Percentiles rank a stretch among this genome's conserved stretches.
These are phyloP conservation scores for Ammospiza maritima DNA, from an alignment of 2,797 vertebrate species.

Conservation along the genomic window DNA sequence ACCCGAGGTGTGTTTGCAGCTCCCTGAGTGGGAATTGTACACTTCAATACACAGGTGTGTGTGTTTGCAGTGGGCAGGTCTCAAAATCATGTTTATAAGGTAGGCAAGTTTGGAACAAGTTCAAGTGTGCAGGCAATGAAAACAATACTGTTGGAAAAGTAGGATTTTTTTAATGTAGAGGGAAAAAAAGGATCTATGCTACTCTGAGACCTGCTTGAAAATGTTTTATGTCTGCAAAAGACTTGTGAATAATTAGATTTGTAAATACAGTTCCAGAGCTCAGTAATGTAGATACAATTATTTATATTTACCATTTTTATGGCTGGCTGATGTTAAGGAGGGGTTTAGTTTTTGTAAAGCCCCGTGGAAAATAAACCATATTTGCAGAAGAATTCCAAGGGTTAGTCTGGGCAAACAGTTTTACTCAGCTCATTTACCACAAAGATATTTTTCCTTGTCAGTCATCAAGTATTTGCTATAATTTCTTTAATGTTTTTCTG, in stretches of 20 bases:
- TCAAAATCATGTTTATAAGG: not conserved
- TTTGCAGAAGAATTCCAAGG: not conserved
- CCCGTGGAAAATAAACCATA: not conserved
- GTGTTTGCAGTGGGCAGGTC: not conserved
- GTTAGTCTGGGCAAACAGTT: not conserved
- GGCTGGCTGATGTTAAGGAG: not conserved
- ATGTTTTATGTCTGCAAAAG: not conserved
- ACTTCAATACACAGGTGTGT: accelerated
- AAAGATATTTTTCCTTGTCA: not conserved
- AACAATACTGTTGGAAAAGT: not conserved
- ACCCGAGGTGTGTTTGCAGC: not conserved
- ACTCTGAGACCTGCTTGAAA: not conserved
- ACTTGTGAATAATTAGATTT: not conserved
- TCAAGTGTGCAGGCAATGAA: not conserved
- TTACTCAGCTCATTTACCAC: not conserved
- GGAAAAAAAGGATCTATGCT: accelerated
- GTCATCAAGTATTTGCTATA: not conserved
- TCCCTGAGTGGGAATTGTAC: not conserved
- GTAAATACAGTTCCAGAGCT: not conserved
- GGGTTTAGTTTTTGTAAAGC: not conserved
- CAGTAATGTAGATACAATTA: not conserved
- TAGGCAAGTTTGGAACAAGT: not conserved
- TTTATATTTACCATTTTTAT: not conserved
- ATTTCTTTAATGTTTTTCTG: not conserved
- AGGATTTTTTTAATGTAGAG: not conserved